phyloP scores from a whole-genome alignment of 2,888 invertebrate genomes.

The Tiphia femorata region DNA sequence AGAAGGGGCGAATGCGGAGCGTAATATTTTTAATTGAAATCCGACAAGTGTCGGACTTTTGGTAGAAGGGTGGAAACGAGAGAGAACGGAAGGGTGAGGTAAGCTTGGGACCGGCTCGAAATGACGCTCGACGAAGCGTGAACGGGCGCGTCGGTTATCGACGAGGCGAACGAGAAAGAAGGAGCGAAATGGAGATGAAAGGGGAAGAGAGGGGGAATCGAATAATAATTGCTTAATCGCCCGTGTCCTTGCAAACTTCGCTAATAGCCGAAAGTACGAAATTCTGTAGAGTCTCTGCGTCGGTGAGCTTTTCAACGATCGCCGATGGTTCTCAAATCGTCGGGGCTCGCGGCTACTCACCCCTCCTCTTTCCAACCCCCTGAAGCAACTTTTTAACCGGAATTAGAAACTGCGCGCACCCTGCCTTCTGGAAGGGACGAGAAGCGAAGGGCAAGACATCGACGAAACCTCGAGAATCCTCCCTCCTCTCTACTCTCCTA shows the following conservation, averaged over 20 bases:
- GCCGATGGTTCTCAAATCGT: background rate
- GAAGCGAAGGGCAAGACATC: too few species aligned
- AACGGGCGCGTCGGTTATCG: conserved; percentile 29
- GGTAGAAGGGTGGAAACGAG: background rate
- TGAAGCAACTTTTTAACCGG: too few species aligned
- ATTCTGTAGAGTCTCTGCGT: conserved; percentile 35
- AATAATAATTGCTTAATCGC: conserved; percentile 66
- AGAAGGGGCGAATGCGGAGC: background rate
- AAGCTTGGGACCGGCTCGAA: conserved; percentile 21
- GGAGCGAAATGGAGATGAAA: too few species aligned
- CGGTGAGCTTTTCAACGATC: background rate
- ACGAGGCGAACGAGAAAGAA: too few species aligned
- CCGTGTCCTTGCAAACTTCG: conserved; percentile 59
- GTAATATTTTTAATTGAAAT: background rate
- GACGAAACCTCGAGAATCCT: too few species aligned
- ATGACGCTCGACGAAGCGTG: conserved; percentile 36
- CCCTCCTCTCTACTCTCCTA: too few species aligned
- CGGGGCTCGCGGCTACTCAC: too few species aligned
- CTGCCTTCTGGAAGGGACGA: too few species aligned
- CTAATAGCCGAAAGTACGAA: conserved; percentile 59
- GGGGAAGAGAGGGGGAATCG: too few species aligned
- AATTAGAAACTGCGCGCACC: too few species aligned
- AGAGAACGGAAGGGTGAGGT: background rate
- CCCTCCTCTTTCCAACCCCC: too few species aligned
- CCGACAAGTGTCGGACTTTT: conserved; percentile 7